Conservation (phyloP, 2,888 invertebrate genomes). For the Tenthredo notha region DNA sequence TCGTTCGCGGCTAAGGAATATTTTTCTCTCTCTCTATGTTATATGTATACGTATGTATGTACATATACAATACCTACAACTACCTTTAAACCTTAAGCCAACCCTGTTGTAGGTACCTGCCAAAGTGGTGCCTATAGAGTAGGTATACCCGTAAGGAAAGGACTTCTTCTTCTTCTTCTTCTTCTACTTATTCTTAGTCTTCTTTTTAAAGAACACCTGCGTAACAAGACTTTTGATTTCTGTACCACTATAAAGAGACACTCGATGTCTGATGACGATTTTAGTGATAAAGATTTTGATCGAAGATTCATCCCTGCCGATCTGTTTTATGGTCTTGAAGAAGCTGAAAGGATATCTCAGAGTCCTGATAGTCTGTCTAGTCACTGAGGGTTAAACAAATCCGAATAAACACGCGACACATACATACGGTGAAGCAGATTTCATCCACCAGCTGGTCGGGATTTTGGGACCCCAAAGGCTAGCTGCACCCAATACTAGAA, state of each 20-base stretch:
- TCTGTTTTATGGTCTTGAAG: background rate
- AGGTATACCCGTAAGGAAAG: background rate
- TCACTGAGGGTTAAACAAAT: slow-evolving; percentile 71
- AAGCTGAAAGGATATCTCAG: background rate
- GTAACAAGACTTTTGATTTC: slow-evolving; percentile 73
- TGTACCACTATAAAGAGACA: slow-evolving; percentile 65
- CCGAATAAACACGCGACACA: slow-evolving; percentile 71
- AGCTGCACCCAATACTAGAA: slow-evolving; percentile 56
- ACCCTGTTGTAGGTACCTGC: slow-evolving; percentile 39
- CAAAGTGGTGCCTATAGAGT: slow-evolving; percentile 16
- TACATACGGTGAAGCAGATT: slow-evolving; percentile 55
- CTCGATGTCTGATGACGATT: background rate
- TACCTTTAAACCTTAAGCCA: slow-evolving; percentile 36
- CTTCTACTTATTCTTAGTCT: background rate
- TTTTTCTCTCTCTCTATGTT: background rate
- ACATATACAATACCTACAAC: background rate
- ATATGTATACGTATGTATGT: background rate
- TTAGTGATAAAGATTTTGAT: no score
- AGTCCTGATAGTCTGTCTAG: background rate
- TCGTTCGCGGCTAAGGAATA: slow-evolving; percentile 36
- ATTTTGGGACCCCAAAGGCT: slow-evolving; percentile 63
- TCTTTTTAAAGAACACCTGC: slow-evolving; percentile 70
- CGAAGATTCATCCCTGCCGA: background rate
- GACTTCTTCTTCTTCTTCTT: background rate
- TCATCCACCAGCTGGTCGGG: slow-evolving; percentile 63